Conservation (phyloP, 2,888 invertebrate genomes). For the Cephus rjabovi region DNA sequence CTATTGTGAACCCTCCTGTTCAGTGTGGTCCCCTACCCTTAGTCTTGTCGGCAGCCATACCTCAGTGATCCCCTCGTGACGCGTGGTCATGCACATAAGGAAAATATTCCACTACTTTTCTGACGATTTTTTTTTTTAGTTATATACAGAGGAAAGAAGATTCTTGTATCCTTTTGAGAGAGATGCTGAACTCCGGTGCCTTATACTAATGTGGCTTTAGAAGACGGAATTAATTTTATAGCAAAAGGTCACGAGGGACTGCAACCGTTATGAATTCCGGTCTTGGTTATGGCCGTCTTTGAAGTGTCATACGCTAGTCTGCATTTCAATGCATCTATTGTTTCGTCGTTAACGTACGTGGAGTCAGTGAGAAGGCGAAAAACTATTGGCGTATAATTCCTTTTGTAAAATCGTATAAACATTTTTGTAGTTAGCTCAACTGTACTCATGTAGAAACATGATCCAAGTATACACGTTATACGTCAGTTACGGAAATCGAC, state of each 20-base stretch:
- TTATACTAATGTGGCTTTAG: not conserved
- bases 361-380: not conserved
- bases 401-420: not conserved
- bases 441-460: not conserved
- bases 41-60: not conserved
- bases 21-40: conserved; percentile 1
- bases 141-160: not conserved
- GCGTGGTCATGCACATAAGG: not conserved
- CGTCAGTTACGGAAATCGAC: not conserved
- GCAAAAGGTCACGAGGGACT: conserved; percentile 1
- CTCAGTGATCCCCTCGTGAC: not conserved
- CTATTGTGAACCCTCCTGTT: conserved; percentile 38
- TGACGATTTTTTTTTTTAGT: not conserved
- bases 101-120: not conserved
- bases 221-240: not conserved
- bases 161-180: not conserved
- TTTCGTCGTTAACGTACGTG: not conserved
- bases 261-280: conserved; percentile 33
- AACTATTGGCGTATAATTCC: not conserved
- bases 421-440: not conserved
- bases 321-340: conserved; percentile 21
- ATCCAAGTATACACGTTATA: not conserved
- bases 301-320: conserved; percentile 10
- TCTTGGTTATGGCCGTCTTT: conserved; percentile 12
- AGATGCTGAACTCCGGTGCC: not conserved